Evolutionary conservation across 2,888 invertebrate species (phyloP).

Genomic region (Cephus pygmeus): DNA sequence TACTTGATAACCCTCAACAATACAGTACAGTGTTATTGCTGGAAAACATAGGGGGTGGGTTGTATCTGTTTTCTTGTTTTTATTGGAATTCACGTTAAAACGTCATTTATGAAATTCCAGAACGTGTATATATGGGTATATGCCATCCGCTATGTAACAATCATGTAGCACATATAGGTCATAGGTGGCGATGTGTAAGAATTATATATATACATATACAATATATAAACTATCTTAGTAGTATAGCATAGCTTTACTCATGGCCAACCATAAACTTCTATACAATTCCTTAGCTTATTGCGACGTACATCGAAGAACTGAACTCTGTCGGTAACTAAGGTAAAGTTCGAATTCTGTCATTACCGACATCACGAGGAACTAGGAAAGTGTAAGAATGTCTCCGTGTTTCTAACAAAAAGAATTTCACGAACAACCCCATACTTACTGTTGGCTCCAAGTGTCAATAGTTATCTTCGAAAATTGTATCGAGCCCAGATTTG

Average conservation of each 20-base stretch:
- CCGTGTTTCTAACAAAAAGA: not conserved
- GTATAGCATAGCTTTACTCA: not conserved
- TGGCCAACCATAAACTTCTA: not conserved
- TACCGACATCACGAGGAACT: not conserved
- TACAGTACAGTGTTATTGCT: not conserved
- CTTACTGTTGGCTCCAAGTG: not conserved
- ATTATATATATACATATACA: not conserved
- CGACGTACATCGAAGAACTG: not conserved
- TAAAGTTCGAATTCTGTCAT: not conserved
- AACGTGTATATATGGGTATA: not conserved
- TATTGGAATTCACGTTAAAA: not conserved
- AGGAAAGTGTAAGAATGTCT: not conserved
- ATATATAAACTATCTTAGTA: too few relatives aligned
- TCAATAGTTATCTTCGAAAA: not conserved
- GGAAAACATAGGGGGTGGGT: not conserved
- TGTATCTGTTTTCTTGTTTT: not conserved
- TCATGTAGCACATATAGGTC: not conserved
- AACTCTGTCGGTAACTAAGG: not conserved
- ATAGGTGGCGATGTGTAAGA: not conserved
- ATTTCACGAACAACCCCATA: not conserved
- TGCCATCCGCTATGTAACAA: not conserved
- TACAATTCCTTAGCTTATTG: not conserved
- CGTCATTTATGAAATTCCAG: not conserved
- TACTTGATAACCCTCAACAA: not conserved
- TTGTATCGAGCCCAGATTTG: not conserved